phyloP scores from a whole-genome alignment of 1,140 invertebrate species.

The Chironomus tepperi region DNA sequence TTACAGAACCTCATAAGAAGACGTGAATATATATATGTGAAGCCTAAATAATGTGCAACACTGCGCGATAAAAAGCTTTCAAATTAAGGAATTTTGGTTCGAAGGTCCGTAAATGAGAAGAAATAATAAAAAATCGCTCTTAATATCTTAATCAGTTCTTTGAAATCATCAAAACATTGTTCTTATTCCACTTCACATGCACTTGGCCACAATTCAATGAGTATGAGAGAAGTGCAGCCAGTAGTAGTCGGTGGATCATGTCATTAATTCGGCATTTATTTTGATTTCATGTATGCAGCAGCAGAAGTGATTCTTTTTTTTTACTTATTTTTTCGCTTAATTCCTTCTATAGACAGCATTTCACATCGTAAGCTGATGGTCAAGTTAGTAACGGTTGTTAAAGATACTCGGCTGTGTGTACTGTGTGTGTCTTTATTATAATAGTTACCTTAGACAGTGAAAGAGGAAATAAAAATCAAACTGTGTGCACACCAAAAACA shows the following conservation, averaged over 20 bases:
- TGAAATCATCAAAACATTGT: constrained; percentile 22
- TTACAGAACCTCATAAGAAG: neutral
- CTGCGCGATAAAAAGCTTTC: neutral
- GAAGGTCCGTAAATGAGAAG: neutral
- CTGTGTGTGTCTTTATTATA: too few relatives aligned
- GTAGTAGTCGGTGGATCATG: neutral
- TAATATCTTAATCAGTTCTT: constrained; percentile 24
- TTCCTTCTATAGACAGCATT: neutral
- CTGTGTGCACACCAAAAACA: neutral
- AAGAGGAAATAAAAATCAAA: neutral
- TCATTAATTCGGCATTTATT: constrained; percentile 12
- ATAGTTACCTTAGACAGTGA: too few relatives aligned
- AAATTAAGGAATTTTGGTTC: neutral
- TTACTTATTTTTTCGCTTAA: neutral
- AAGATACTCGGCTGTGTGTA: neutral
- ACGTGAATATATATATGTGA: too few relatives aligned
- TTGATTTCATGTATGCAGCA: neutral
- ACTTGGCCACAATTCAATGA: constrained; percentile 2
- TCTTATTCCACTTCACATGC: neutral
- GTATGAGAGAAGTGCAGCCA: neutral
- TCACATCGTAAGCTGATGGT: neutral
- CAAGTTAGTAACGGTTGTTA: constrained; percentile 18
- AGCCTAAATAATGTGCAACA: too few relatives aligned
- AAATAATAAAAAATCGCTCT: constrained; percentile 24
- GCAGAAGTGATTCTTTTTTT: too few relatives aligned